Percentiles rank a stretch among this genome's conserved stretches.
Conservation (phyloP, 2,888 invertebrate species). For the Cerastis leucographa region DNA sequence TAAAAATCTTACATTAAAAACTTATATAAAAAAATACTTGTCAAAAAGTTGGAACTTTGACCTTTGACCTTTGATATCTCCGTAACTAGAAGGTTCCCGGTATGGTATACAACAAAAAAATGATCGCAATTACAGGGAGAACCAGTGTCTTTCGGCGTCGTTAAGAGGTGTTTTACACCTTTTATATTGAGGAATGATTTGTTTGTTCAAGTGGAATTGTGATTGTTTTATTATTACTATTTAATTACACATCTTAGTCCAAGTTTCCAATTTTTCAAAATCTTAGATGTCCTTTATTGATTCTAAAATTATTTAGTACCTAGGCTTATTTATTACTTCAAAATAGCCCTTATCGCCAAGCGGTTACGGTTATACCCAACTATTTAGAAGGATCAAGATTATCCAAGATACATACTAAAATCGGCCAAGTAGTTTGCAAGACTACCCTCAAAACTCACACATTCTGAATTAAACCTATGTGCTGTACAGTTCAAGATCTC, state of each 20-base stretch:
- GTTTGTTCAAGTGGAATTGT: not conserved
- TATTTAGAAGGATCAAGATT: not conserved
- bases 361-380: not conserved
- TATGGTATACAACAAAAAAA: no score
- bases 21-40: no score
- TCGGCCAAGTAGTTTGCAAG: not conserved
- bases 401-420: not conserved
- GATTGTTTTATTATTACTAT: not conserved
- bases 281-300: not conserved
- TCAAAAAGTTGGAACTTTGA: no score
- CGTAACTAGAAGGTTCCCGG: no score
- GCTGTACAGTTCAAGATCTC: slow-evolving; percentile 20
- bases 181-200: not conserved
- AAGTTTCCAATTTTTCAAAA: not conserved
- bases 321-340: not conserved
- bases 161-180: no score
- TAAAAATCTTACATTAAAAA: no score
- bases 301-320: not conserved
- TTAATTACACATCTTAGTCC: not conserved
- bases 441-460: slow-evolving; percentile 6
- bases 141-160: no score
- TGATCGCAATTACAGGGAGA: no score
- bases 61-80: no score
- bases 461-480: not conserved
- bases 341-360: not conserved